phyloP scores from a whole-genome alignment of 2,113 vertebrate genomes.

The Oreochromis tanganicae region DNA sequence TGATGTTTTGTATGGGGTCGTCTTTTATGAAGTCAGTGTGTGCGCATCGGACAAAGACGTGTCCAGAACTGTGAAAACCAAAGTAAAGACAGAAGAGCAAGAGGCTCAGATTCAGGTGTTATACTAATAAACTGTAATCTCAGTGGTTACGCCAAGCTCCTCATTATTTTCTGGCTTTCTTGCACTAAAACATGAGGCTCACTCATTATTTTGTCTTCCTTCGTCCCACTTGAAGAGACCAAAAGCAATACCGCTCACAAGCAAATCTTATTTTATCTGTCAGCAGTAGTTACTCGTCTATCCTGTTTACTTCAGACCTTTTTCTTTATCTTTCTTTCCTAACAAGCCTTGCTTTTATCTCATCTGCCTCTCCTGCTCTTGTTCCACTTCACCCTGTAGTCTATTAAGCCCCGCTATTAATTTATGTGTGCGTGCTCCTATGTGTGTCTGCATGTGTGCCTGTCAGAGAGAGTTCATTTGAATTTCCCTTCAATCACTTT shows the following conservation, averaged over 20 bases:
- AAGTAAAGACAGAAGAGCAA: not conserved
- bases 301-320: constrained; percentile 34
- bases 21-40: not conserved
- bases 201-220: not conserved
- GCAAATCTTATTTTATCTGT: constrained; percentile 32
- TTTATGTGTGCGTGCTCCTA: constrained; percentile 48
- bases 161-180: constrained; percentile 15
- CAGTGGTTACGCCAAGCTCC: not conserved
- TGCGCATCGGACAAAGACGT: not conserved
- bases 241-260: constrained; percentile 13
- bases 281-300: constrained; percentile 8
- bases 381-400: constrained; percentile 40
- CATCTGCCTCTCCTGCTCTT: constrained; percentile 27
- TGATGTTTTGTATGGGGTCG: not conserved
- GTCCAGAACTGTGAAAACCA: not conserved
- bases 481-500: constrained; percentile 98
- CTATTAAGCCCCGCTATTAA: constrained; percentile 77
- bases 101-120: not conserved
- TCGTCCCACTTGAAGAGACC: constrained; percentile 4
- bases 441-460: constrained; percentile 71
- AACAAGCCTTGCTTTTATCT: constrained; percentile 46
- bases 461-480: constrained; percentile 98
- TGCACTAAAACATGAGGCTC: constrained; percentile 19
- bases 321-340: constrained; percentile 25
- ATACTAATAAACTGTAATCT: constrained; percentile 22